A percentile compares a stretch with the other conserved stretches of the same genome.
These are phyloP conservation scores for Coregonus ussuriensis DNA, from an alignment of 2,797 vertebrate species.

Conservation along the genomic window DNA sequence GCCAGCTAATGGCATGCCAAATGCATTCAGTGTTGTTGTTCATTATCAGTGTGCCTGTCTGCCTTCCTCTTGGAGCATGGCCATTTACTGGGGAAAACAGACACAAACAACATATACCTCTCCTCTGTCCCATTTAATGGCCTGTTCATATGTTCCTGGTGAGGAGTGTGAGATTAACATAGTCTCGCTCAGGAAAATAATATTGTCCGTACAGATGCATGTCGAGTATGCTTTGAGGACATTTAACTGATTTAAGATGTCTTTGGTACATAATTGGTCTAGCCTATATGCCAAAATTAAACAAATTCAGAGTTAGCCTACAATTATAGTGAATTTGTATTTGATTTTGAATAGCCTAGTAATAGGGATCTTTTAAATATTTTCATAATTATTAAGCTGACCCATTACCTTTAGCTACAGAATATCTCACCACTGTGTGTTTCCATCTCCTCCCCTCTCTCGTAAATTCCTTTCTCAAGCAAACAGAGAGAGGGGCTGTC, in stretches of 20 bases:
- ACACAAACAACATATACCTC: slow-evolving; percentile 16
- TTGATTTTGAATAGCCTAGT: no score
- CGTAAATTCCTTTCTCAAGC: no score
- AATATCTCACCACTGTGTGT: no score
- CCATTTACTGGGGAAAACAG: slow-evolving; percentile 42
- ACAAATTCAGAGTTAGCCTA: no score
- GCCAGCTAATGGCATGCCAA: slow-evolving; percentile 59
- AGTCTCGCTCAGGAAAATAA: slow-evolving; percentile 4
- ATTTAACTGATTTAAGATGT: background rate
- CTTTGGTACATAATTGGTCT: no score
- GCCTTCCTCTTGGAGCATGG: slow-evolving; percentile 36
- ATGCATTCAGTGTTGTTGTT: slow-evolving; percentile 60
- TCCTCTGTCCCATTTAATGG: slow-evolving; percentile 23
- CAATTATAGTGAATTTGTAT: no score
- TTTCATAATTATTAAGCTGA: no score
- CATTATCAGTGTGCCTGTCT: slow-evolving; percentile 52
- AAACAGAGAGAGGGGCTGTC: no score
- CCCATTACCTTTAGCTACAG: no score
- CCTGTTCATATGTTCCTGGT: slow-evolving; percentile 16
- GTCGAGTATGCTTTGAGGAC: slow-evolving; percentile 2
- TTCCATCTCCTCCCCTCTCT: no score
- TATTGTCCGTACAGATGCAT: slow-evolving; percentile 9
- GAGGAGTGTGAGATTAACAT: background rate
- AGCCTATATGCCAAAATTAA: no score
- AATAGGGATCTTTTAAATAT: no score